phyloP scores from a whole-genome alignment of 1,140 invertebrate genomes.

The Samia ricini region DNA sequence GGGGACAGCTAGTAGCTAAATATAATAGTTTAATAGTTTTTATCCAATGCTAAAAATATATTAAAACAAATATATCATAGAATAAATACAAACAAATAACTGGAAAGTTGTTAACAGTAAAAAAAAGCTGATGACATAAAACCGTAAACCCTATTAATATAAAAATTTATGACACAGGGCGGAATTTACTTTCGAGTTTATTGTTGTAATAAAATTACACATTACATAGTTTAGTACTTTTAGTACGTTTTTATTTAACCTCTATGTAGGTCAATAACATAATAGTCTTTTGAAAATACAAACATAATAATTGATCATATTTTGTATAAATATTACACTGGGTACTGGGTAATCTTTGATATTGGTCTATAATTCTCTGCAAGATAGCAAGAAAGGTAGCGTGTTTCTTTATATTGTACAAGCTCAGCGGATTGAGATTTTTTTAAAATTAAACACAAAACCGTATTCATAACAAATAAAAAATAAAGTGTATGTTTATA shows the following conservation, averaged over 20 bases:
- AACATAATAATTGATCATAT: neutral
- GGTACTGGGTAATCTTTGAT: too few species aligned
- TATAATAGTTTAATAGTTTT: too few species aligned
- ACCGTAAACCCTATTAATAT: constrained; percentile 43
- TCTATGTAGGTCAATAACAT: neutral
- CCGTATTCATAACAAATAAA: too few species aligned
- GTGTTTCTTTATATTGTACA: too few species aligned
- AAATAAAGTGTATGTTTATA: too few species aligned
- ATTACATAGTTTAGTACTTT: constrained; percentile 29
- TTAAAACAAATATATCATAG: neutral
- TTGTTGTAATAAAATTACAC: constrained; percentile 51
- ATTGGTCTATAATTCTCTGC: too few species aligned
- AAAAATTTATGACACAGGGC: constrained; percentile 49
- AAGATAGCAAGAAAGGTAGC: too few species aligned
- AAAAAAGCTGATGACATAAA: constrained; percentile 41
- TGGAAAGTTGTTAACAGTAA: constrained; percentile 36
- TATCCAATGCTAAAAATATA: neutral
- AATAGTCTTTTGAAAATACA: neutral
- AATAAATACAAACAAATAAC: constrained; percentile 16
- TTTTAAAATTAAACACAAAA: too few species aligned
- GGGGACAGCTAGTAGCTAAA: too few species aligned
- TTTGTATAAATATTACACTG: too few species aligned
- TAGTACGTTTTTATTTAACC: constrained; percentile 8
- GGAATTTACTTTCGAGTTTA: constrained; percentile 51
- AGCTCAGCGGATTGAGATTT: too few species aligned